Evolutionary conservation across 1,140 invertebrate genomes (phyloP), one percentile per base, ranked within the genome.

Genomic region (Capitella teleta): DNA sequence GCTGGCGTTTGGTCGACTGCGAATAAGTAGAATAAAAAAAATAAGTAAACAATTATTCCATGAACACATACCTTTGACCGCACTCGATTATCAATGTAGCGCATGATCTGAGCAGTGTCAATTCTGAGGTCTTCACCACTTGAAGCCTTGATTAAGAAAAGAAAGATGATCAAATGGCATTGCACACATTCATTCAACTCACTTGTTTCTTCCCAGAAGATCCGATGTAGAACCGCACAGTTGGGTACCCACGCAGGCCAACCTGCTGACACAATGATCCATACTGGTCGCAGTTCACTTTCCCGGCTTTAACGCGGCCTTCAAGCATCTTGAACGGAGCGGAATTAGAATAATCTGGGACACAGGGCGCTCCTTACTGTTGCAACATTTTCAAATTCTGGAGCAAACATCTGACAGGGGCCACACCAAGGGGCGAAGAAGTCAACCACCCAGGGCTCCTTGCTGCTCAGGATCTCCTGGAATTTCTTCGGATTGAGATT

Each of bases 361-460:
- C 28, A 10, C 16, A 10, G 10, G 36, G 2, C 19, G 19, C 19
- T 30, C n/a, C 61, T 67, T 72, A 84, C 82, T 70, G 78, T 72
- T 19, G 81, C 78, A 28, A 81, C 74, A 54, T 75, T 72, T 57
- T 79, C 74, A 72, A 82, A 84, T 55, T 83, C 78, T 24, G 82
- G 81, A 53, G 80, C 79, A 63, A 86, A 80, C 36, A 75, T 67
- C 57, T 80, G 78, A 61, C 83, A 86, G 61, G 80, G 81, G 5
- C 78, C 78, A 69, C 83, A 85, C 82, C 83, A 85, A 0, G 83
- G 82, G 4, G 82, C 81, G 67, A 78, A 86, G 65, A 81, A 86
- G 64, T 85, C 81, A 12, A 86, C 69, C 12, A 85, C 53, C 80
- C 82, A 84, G 0, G 57, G 79, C 30, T 68, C 63, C 14, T 32